phyloP scores from a whole-genome alignment of 2,797 vertebrate species.

The Otus scops region DNA sequence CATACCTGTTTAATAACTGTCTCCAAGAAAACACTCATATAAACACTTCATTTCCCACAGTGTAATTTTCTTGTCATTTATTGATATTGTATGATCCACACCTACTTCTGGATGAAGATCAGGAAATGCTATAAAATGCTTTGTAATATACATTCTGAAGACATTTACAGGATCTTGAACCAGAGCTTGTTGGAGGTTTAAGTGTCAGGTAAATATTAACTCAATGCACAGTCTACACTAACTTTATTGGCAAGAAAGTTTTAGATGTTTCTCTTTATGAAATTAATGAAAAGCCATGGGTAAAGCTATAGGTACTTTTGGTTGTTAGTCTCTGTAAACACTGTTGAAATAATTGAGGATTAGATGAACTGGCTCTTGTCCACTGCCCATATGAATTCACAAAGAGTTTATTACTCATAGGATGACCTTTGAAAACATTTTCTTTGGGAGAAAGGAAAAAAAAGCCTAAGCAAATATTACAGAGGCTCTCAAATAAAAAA shows the following conservation, averaged over 20 bases:
- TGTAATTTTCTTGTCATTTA: not conserved
- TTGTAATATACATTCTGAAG: not conserved
- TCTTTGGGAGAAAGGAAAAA: not conserved
- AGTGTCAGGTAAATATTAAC: not conserved
- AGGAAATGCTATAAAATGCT: not conserved
- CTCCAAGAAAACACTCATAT: not conserved
- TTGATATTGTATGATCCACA: not conserved
- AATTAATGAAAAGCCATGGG: fast-evolving
- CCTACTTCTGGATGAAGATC: not conserved
- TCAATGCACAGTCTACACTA: not conserved
- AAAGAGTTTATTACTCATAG: not conserved
- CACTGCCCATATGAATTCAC: not conserved
- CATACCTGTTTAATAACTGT: not conserved
- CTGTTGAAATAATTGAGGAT: not conserved
- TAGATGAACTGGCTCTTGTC: not conserved
- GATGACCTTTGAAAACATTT: not conserved
- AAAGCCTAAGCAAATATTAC: not conserved
- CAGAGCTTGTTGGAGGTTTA: not conserved
- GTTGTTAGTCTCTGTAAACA: not conserved
- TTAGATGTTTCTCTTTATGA: not conserved
- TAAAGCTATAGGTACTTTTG: not conserved
- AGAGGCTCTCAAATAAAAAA: no score
- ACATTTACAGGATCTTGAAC: not conserved
- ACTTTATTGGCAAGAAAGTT: not conserved
- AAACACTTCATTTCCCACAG: not conserved